Base-by-base conservation (phyloP, 2,113 vertebrate species). In the Chaenocephalus aceratus region DNA sequence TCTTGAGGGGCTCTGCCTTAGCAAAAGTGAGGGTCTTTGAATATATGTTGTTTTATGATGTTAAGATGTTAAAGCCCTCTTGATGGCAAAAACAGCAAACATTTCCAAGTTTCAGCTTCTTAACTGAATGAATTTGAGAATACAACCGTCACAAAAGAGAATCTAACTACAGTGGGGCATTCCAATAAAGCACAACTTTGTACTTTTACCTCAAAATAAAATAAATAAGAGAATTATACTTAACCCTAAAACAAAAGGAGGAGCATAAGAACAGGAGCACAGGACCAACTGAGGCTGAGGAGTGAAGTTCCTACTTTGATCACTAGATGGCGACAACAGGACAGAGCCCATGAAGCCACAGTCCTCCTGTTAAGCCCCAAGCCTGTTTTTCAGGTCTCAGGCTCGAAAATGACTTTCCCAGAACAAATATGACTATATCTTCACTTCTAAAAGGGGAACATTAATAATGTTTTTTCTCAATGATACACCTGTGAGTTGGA, bases 321-420 rank as follows among this genome's bases (percentile, higher is more conserved):
- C 90, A 86, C 72, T 45, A 89, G 83, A 75, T 76, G 79, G 83
- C 41, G 51, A 68, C 62, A 76, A 11, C 6, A 41, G 10, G 5
- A 61, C 72, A 76, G 46, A 15, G n/a, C 21, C 5, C 16, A 15
- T 4, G 41, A 15, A 51, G 3, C 15, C 36, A 41, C 36, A 41
- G 36, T 7, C 36, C 36, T 41, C 26, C 30, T 30, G 30, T 30
- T 30, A 30, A 30, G 30, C 30, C 30, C 30, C 3, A 4, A 30
- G 30, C 30, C 30, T 30, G 30, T 30, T 30, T 30, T 30, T 30
- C 30, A 30, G 30, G 30, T 30, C 30, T 30, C 30, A 30, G 30
- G 30, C 30, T 30, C 30, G 30, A 30, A 30, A 30, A 30, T 30
- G 30, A 30, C 30, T 4, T 30, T 30, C 30, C 3, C 30, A 30